Conservation (phyloP, 2,888 invertebrate genomes). For the Leptopilina drosophilae region DNA sequence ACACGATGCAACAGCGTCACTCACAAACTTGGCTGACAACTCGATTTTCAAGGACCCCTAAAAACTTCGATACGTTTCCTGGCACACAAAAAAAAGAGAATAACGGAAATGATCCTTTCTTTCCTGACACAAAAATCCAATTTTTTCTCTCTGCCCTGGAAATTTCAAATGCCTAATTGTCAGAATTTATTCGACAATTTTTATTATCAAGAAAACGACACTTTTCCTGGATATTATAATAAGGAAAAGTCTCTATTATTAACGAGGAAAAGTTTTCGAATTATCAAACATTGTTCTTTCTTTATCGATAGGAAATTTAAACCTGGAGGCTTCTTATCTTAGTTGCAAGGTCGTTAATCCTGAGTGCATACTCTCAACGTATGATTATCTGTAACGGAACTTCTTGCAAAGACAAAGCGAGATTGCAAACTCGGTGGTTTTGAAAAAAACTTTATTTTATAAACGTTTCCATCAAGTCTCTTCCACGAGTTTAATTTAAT, state of each 20-base stretch:
- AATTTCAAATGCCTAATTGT: too few species aligned
- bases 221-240: too few species aligned
- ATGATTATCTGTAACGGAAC: constrained; percentile 40
- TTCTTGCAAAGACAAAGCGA: constrained; percentile 28
- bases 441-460: not conserved
- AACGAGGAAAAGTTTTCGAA: not conserved
- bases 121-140: too few species aligned
- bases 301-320: constrained; percentile 17
- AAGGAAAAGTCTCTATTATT: not conserved
- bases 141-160: too few species aligned
- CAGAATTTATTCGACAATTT: too few species aligned
- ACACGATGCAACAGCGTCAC: constrained; percentile 28
- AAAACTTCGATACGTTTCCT: not conserved
- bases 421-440: constrained; percentile 16
- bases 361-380: constrained; percentile 30
- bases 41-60: constrained; percentile 22
- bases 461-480: too few species aligned
- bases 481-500: too few species aligned
- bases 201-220: too few species aligned
- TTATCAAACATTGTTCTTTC: not conserved
- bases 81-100: not conserved
- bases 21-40: constrained; percentile 8
- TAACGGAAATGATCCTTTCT: too few species aligned
- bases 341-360: constrained; percentile 38
- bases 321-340: constrained; percentile 32